A percentile compares a stretch with the other conserved stretches of the same genome.
Conservation (phyloP, 2,888 invertebrate species). For the Agrilus biguttatus region DNA sequence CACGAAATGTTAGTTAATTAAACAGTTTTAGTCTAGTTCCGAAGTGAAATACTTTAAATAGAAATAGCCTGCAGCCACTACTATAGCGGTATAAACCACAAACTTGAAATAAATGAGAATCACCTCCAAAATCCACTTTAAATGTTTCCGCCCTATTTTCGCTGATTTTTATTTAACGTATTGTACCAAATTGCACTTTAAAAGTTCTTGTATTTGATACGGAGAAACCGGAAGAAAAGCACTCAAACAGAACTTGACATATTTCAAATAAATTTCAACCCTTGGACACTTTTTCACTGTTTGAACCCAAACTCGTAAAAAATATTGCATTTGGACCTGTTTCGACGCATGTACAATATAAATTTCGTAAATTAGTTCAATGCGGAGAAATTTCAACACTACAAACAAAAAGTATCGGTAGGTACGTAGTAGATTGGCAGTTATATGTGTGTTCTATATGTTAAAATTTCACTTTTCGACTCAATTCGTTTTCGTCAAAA, state of each 20-base stretch:
- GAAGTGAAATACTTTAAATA: constrained; percentile 10
- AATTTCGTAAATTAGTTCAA: no score
- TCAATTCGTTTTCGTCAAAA: no score
- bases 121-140: constrained; percentile 7
- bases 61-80: constrained; percentile 11
- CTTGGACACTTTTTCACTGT: constrained; percentile 1
- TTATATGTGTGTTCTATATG: no score
- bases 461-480: no score
- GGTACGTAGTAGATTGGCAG: no score
- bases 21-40: constrained; percentile 3
- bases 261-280: constrained; percentile 7
- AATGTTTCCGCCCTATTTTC: constrained; percentile 3
- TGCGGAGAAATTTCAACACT: no score
- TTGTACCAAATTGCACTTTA: not conserved
- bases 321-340: no score
- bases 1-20: no score
- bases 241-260: constrained; percentile 13
- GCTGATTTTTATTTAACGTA: no score
- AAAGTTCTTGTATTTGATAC: constrained; percentile 11
- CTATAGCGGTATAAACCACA: constrained; percentile 9
- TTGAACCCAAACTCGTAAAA: not conserved
- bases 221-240: constrained; percentile 15
- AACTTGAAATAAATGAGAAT: constrained; percentile 12
- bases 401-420: no score
- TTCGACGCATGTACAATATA: no score